Percentiles rank a stretch among this genome's conserved stretches.
Evolutionary conservation across 2,113 vertebrate species (phyloP).

Genomic region (Actenoides hombroni): DNA sequence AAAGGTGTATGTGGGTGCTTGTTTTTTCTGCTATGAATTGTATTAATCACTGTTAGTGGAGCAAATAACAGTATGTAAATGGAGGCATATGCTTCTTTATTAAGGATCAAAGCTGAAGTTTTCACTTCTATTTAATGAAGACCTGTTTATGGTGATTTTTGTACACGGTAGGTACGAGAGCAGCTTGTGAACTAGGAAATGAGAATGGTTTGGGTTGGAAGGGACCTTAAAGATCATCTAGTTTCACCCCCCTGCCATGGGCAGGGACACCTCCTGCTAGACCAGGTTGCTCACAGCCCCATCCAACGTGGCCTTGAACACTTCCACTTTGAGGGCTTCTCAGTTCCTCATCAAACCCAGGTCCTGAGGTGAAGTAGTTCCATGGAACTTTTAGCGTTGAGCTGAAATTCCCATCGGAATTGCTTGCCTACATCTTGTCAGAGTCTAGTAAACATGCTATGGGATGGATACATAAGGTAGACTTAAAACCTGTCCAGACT

Average conservation of each 20-base stretch:
- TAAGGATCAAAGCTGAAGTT: neutral
- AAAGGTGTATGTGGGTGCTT: neutral
- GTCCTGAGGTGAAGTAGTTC: neutral
- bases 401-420: neutral
- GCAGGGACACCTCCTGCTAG: neutral
- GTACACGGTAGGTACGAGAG: neutral
- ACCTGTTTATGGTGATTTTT: neutral
- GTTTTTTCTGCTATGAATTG: neutral
- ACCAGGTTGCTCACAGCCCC: neutral
- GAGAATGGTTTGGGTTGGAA: neutral
- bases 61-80: neutral
- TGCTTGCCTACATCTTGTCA: neutral
- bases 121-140: neutral
- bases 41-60: neutral
- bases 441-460: neutral
- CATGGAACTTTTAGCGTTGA: neutral
- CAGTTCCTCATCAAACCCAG: neutral
- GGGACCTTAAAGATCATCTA: neutral
- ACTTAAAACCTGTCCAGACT: neutral
- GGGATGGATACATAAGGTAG: neutral
- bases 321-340: neutral
- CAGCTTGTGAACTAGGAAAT: neutral
- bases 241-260: neutral
- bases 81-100: neutral
- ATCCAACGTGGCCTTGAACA: neutral